Percentiles rank a stretch among this genome's conserved stretches.
These are phyloP conservation scores for Momotus momota DNA, from an alignment of 2,797 vertebrate species.

Conservation along the genomic window DNA sequence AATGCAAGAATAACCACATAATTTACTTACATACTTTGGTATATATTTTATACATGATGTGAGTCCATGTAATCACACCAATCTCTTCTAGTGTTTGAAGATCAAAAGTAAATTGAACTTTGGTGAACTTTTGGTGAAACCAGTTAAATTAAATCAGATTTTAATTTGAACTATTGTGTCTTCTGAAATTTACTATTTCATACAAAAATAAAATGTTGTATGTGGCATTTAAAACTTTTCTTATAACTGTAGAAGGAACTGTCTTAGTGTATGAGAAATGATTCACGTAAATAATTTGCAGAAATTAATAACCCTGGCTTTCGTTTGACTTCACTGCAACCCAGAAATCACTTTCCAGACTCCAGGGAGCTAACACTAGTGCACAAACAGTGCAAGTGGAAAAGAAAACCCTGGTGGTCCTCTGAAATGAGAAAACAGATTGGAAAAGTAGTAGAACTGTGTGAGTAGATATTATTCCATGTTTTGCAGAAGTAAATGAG, in stretches of 20 bases:
- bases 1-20: background rate
- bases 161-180: background rate
- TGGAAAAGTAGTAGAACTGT: background rate
- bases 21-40: background rate
- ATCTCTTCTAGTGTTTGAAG: background rate
- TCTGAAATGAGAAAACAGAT: background rate
- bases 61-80: background rate
- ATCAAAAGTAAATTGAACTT: background rate
- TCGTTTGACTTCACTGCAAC: background rate
- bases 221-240: background rate
- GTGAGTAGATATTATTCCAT: background rate
- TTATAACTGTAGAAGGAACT: background rate
- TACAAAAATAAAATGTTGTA: background rate
- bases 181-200: background rate
- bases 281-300: background rate
- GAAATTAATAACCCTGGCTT: background rate
- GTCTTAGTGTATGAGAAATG: background rate
- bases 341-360: background rate
- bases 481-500: background rate
- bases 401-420: background rate
- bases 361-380: background rate
- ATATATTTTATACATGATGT: rapidly evolving
- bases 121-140: background rate
- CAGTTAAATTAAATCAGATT: background rate
- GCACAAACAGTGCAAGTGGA: background rate